Evolutionary conservation across 2,797 vertebrate genomes (phyloP), one percentile per base, ranked within the genome.

Genomic region (Neomorphus geoffroyi): DNA sequence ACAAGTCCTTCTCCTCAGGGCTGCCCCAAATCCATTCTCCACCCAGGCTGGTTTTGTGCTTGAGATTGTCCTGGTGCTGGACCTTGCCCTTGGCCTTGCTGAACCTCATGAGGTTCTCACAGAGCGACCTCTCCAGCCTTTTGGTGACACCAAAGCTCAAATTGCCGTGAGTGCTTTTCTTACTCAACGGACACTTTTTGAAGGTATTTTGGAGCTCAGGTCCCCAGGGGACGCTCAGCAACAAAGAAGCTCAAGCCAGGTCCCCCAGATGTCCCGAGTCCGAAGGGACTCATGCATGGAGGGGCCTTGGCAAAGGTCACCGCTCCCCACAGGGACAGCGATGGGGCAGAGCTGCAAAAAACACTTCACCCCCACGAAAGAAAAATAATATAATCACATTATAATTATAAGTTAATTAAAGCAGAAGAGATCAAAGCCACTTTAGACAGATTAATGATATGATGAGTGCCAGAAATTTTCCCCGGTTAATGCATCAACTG

Each of bases 401-500:
- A 96, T 98, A 97, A 98, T 98, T 96, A 96, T 95, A 96, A 97
- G 96, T 97, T 98, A 97, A 98, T 98, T 97, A 98, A 98, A 97
- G 92, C 96, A 92, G 96, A 96, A 88, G 96, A 97, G 96, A 98
- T 97, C 97, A 98, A 98, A 98, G 96, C 93, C 96, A 97, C 97
- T 97, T 97, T 97, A 96, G 96, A 97, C 97, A 98, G 97, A 98
- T 97, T 97, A 97, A 97, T 96, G 97, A 97, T 96, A 96, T 8
- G 27, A 92, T 4, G 11, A 96, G 93, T 45, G 96, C 94, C 96
- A 97, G 96, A 80, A 96, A 95, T 95, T 86, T 82, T 90, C 92
- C 78, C 92, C 14, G 60, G 90, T 95, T 94, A 66, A 75, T 72
- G 94, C 95, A 93, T 92, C 91, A 70, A 73, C 83, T 11, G 23